Conservation (phyloP, 2,888 invertebrate species). For the Acrobasis repandana region DNA sequence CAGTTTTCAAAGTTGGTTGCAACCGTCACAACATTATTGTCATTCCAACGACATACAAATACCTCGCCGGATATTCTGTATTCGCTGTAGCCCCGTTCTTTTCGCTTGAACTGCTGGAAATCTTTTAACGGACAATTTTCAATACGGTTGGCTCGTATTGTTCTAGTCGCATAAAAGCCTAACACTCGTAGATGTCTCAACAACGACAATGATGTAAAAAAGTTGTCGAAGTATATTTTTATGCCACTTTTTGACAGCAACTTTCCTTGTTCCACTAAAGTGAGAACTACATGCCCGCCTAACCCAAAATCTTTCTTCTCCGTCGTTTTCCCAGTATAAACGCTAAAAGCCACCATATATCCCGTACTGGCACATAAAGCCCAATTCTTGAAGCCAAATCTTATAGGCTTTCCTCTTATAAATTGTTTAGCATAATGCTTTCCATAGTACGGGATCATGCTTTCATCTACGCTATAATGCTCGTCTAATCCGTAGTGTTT, state of each 20-base stretch:
- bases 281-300: not conserved
- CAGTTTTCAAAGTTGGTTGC: conserved; percentile 2
- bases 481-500: conserved; percentile 19
- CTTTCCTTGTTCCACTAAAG: not conserved
- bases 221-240: not conserved
- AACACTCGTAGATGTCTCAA: not conserved
- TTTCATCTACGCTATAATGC: conserved; percentile 23
- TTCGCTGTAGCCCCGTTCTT: conserved; percentile 27
- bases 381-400: conserved; percentile 30
- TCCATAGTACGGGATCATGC: conserved; percentile 24
- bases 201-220: not conserved
- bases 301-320: not conserved
- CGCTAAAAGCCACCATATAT: conserved; percentile 22
- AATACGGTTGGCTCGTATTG: conserved; percentile 13
- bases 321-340: conserved; percentile 14
- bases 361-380: conserved; percentile 26
- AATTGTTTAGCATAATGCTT: conserved; percentile 27
- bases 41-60: not conserved
- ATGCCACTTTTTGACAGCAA: not conserved
- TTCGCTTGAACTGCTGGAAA: conserved; percentile 27
- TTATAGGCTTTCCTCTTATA: conserved; percentile 27
- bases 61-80: conserved; percentile 20
- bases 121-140: conserved; percentile 31
- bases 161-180: not conserved
- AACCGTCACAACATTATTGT: not conserved